Percentiles rank a stretch among this genome's conserved stretches.
Conservation (phyloP, 2,113 vertebrate species). For the Rhizomys pruinosus region DNA sequence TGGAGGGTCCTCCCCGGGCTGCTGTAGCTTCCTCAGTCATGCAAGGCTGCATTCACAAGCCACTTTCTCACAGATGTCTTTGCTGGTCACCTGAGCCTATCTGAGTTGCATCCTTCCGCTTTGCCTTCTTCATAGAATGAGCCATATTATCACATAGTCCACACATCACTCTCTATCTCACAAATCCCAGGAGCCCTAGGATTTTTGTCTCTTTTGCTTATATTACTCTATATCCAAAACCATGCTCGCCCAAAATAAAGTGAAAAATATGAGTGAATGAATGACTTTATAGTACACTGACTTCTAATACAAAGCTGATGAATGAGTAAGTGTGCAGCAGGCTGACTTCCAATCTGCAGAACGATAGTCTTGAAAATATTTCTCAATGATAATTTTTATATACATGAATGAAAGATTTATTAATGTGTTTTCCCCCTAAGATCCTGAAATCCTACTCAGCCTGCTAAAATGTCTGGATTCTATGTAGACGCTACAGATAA, state of each 20-base stretch:
- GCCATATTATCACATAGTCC: neutral
- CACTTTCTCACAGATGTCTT: neutral
- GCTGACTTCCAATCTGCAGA: conserved; percentile 3
- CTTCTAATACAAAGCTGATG: neutral
- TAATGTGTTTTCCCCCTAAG: conserved; percentile 43
- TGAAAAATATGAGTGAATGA: neutral
- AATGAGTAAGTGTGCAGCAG: neutral
- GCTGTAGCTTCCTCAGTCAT: neutral
- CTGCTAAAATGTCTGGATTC: conserved; percentile 69
- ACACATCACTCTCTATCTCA: neutral
- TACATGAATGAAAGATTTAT: conserved; percentile 61
- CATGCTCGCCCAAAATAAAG: neutral
- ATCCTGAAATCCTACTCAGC: conserved; percentile 38
- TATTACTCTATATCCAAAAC: neutral
- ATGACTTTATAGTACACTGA: neutral
- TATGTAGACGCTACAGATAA: conserved; percentile 51
- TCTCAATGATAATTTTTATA: conserved; percentile 59
- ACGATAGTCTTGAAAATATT: conserved; percentile 2
- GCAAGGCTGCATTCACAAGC: neutral
- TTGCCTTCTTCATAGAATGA: neutral
- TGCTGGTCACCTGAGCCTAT: neutral
- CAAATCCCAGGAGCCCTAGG: neutral
- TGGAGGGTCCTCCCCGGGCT: neutral
- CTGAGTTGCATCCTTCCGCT: no score
- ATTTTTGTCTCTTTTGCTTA: neutral